Evolutionary conservation across 1,140 invertebrate genomes (phyloP).

Genomic region (Cephus cinctus): DNA sequence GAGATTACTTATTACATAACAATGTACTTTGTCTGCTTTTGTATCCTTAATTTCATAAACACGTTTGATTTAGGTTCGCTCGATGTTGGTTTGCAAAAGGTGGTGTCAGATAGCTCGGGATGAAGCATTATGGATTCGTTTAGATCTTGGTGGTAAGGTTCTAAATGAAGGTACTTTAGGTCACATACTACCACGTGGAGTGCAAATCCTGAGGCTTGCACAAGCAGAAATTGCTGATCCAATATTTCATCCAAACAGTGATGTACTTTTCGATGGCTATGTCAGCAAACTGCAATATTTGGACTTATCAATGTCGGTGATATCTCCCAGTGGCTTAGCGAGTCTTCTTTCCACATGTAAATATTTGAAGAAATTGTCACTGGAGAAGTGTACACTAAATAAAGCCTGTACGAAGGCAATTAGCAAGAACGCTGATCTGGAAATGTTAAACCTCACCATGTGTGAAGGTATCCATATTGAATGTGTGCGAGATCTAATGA

Average conservation of each 20-base stretch:
- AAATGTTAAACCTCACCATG: slow-evolving; percentile 76
- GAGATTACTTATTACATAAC: slow-evolving; percentile 22
- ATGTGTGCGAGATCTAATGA: slow-evolving; percentile 63
- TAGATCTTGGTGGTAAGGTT: slow-evolving; percentile 74
- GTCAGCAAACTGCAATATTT: slow-evolving; percentile 70
- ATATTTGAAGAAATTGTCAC: slow-evolving; percentile 75
- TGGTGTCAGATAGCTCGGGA: slow-evolving; percentile 76
- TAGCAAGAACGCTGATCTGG: slow-evolving; percentile 65
- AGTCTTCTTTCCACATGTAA: slow-evolving; percentile 67
- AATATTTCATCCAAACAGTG: slow-evolving; percentile 49
- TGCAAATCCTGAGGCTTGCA: slow-evolving; percentile 72
- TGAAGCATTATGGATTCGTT: slow-evolving; percentile 79
- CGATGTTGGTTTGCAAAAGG: slow-evolving; percentile 59
- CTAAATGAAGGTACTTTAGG: slow-evolving; percentile 67
- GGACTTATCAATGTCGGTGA: slow-evolving; percentile 78
- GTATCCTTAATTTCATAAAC: too few relatives aligned
- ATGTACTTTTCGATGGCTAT: slow-evolving; percentile 39
- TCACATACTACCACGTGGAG: slow-evolving; percentile 69
- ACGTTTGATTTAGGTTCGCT: slow-evolving; percentile 35
- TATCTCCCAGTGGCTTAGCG: slow-evolving; percentile 62
- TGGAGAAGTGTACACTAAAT: slow-evolving; percentile 73
- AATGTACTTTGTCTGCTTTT: slow-evolving; percentile 1
- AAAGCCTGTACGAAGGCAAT: slow-evolving; percentile 65
- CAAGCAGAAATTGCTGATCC: slow-evolving; percentile 67
- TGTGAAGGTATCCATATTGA: slow-evolving; percentile 62